Evolutionary conservation across 1,140 invertebrate species (phyloP), one percentile per base, ranked within the genome.

Genomic region (Drosophila pruinosa): DNA sequence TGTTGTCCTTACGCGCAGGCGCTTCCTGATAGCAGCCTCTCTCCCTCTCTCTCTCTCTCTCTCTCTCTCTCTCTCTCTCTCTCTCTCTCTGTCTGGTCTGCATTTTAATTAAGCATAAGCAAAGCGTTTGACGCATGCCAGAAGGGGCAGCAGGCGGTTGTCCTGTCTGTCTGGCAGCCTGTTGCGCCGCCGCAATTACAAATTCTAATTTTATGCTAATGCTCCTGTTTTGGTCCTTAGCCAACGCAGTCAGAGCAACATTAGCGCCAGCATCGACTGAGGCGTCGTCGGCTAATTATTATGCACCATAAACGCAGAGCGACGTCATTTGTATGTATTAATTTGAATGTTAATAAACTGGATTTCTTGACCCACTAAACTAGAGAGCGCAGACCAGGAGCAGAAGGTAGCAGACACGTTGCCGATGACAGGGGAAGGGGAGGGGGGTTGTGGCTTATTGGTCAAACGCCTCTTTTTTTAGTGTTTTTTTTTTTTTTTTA

Each of bases 201-300:
- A 89, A 89, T 89, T 89, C 86, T 89, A 89, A 89, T 89, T 78
- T 89, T 89, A 89, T 89, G 85, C 81, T 89, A 89, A 89, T 86
- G 78, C 82, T 71, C 24, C 38, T 74, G 74, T 68, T 63, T 64
- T 62, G 58, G 63, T 89, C 75, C 79, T 88, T 78, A 54, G 53
- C 56, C 31, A 58, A 15, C 21, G 54, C 53, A 39, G 28, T 28
- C 15, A 10, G n/a, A 15, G 14, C 50, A 26, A 24, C 59, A 58
- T 72, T 81, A 73, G 74, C 72, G 76, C 52, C 62, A 56, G 72
- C 48, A 52, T n/a, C 48, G 28, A 4, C 8, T 19, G 12, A 6
- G 8, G 21, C 41, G 48, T 41, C 41, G 48, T 41, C 43, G 38
- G 63, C 82, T 89, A 83, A 88, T 90, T 90, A 78, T 89, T 88